phyloP scores from a whole-genome alignment of 2,797 vertebrate species.

The Loriculus beryllinus region DNA sequence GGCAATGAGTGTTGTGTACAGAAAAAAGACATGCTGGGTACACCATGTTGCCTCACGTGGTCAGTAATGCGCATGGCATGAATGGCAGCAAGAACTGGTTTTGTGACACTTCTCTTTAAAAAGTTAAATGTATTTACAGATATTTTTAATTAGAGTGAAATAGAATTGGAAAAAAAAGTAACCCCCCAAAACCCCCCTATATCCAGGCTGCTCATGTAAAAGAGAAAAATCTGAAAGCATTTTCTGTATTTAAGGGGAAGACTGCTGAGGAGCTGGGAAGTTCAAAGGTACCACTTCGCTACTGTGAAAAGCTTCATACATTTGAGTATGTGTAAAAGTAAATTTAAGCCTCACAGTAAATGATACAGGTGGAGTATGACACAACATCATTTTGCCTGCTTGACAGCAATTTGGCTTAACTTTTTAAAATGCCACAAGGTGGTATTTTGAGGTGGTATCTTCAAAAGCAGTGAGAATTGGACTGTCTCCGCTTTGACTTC shows the following conservation, averaged over 20 bases:
- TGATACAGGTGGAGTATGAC: not conserved
- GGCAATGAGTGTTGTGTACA: not conserved
- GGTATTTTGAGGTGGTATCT: not conserved
- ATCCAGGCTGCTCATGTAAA: not conserved
- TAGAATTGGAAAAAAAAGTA: not conserved
- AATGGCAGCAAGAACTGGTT: not conserved
- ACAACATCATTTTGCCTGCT: not conserved
- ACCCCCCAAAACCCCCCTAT: too few species aligned
- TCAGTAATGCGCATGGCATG: not conserved
- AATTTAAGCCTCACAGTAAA: not conserved
- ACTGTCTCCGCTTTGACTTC: not conserved
- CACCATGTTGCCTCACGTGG: rapidly evolving
- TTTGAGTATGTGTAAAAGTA: not conserved
- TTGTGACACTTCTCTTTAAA: not conserved
- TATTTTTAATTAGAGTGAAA: not conserved
- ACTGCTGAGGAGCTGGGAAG: not conserved
- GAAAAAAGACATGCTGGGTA: rapidly evolving
- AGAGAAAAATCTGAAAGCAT: not conserved
- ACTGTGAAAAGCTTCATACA: not conserved
- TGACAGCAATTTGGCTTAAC: not conserved
- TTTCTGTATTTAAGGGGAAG: not conserved
- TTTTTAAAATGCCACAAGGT: not conserved
- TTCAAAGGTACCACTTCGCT: not conserved
- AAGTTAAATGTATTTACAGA: not conserved
- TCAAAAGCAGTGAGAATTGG: not conserved